Percentiles rank a stretch among this genome's conserved stretches.
These are phyloP conservation scores for Pelochelys cantorii DNA, from an alignment of 2,797 vertebrate species.

Conservation along the genomic window DNA sequence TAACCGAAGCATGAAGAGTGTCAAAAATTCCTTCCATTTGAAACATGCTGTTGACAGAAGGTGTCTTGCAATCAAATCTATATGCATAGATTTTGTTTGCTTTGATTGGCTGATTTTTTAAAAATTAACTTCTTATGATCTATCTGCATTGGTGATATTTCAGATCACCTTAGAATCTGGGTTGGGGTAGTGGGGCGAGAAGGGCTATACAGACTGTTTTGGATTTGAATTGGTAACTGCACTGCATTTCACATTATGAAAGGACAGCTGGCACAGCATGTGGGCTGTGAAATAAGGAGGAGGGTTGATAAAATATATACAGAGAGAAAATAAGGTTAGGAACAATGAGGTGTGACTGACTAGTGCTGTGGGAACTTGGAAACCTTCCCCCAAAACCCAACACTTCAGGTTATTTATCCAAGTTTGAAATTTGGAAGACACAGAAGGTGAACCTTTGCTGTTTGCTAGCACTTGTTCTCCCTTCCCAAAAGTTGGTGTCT, in stretches of 20 bases:
- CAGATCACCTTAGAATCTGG: not conserved
- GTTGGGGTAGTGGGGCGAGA: not conserved
- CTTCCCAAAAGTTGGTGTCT: not conserved
- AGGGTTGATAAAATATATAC: conserved; percentile 51
- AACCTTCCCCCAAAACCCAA: conserved; percentile 49
- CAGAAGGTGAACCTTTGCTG: not conserved
- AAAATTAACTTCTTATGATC: not conserved
- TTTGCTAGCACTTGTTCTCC: not conserved
- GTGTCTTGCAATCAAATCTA: conserved; percentile 35
- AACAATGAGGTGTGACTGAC: conserved; percentile 63
- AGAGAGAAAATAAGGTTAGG: conserved; percentile 66
- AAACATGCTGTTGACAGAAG: conserved; percentile 62
- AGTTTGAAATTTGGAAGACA: conserved; percentile 44
- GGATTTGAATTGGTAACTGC: conserved; percentile 44
- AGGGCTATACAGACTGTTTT: not conserved
- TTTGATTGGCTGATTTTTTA: not conserved
- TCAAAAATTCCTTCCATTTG: conserved; percentile 63
- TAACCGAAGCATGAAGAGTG: conserved; percentile 70
- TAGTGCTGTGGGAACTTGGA: conserved; percentile 61
- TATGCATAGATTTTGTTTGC: not conserved
- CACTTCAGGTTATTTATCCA: conserved; percentile 47
- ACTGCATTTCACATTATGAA: conserved; percentile 48
- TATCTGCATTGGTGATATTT: not conserved
- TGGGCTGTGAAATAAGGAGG: conserved; percentile 63
- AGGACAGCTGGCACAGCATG: conserved; percentile 60